A percentile compares a stretch with the other conserved stretches of the same genome.
These are phyloP conservation scores for Drosophila neonasuta DNA, from an alignment of 2,888 invertebrate genomes.

Conservation along the genomic window DNA sequence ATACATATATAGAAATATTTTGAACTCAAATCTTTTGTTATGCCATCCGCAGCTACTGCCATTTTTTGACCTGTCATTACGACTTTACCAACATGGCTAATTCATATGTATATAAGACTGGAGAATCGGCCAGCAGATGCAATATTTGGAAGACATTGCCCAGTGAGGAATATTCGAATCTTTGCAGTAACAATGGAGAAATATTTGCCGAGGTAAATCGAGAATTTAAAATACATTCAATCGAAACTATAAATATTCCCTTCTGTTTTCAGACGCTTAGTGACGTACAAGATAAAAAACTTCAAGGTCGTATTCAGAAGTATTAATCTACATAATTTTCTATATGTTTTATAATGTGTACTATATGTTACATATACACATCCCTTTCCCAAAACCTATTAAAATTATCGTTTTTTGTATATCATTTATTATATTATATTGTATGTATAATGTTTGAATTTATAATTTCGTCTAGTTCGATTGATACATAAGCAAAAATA, in stretches of 20 bases:
- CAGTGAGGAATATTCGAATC: slow-evolving; percentile 21
- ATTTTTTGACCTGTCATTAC: slow-evolving; percentile 63
- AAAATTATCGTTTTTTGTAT: slow-evolving; percentile 13
- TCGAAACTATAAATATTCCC: neutral
- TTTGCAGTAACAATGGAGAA: slow-evolving; percentile 55
- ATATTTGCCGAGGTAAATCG: slow-evolving; percentile 20
- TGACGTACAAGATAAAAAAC: neutral
- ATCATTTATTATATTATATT: slow-evolving; percentile 18
- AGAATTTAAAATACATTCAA: neutral
- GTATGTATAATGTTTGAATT: slow-evolving; percentile 31
- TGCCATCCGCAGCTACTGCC: slow-evolving; percentile 38
- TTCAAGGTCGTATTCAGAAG: neutral
- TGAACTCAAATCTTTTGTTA: neutral
- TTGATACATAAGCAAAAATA: slow-evolving; percentile 58
- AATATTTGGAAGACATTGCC: slow-evolving; percentile 27
- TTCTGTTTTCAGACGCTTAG: slow-evolving; percentile 12
- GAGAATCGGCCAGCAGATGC: slow-evolving; percentile 39
- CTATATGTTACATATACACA: slow-evolving; percentile 10
- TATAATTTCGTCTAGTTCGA: slow-evolving; percentile 48
- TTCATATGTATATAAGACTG: slow-evolving; percentile 39
- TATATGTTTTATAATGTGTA: slow-evolving; percentile 19
- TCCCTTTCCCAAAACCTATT: slow-evolving; percentile 2
- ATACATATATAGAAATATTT: neutral
- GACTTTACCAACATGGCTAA: slow-evolving; percentile 43
- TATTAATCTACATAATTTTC: neutral